Percentiles rank a stretch among this genome's conserved stretches.
These are phyloP conservation scores for Alexandromys fortis DNA, from an alignment of 2,113 vertebrate genomes.

Conservation along the genomic window DNA sequence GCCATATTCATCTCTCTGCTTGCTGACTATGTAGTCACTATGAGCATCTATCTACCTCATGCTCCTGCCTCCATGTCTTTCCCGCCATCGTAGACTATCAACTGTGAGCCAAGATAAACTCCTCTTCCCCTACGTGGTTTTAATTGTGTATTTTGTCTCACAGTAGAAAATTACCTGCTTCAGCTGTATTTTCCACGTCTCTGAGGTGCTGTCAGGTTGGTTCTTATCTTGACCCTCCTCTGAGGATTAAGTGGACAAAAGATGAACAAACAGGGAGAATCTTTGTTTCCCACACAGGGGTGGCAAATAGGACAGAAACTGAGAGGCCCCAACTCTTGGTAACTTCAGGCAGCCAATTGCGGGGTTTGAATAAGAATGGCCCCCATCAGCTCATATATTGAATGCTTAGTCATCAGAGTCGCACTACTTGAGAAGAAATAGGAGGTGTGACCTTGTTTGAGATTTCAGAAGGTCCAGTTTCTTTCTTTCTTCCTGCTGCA, in stretches of 20 bases:
- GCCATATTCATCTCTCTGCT: too few species aligned
- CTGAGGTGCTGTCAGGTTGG: neutral
- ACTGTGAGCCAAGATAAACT: neutral
- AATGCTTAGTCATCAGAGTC: neutral
- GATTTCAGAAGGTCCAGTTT: neutral
- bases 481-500: neutral
- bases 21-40: neutral
- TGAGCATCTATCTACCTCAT: neutral
- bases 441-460: neutral
- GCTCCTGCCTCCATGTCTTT: neutral
- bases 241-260: neutral
- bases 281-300: neutral
- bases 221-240: neutral
- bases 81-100: neutral
- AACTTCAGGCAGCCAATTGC: neutral
- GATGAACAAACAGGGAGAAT: neutral
- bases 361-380: neutral
- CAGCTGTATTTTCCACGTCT: neutral
- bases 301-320: neutral
- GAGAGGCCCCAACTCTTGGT: neutral
- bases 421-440: neutral
- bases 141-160: neutral
- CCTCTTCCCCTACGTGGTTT: neutral
- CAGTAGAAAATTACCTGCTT: neutral
- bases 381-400: neutral